Evolutionary conservation across 2,113 vertebrate genomes (phyloP).

Genomic region (Argyrosomus japonicus): DNA sequence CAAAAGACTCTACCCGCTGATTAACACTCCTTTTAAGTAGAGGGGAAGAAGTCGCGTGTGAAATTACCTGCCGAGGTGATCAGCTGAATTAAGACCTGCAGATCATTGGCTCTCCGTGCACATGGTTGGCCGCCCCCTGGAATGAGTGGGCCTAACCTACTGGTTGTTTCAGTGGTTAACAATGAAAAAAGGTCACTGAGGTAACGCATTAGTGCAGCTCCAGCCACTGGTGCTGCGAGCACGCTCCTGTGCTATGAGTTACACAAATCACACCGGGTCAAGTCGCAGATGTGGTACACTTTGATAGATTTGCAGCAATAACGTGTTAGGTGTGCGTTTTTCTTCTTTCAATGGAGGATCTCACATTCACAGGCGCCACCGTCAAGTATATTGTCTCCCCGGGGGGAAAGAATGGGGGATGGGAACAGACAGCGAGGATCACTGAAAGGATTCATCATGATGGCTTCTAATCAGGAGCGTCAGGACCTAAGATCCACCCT

Average conservation of each 20-base stretch:
- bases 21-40: conserved; percentile 31
- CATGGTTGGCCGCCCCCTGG: neutral
- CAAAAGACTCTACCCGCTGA: conserved; percentile 28
- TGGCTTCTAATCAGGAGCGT: conserved; percentile 33
- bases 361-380: neutral
- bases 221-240: conserved; percentile 1
- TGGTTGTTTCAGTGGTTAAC: conserved; percentile 26
- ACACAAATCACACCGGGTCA: neutral
- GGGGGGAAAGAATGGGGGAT: conserved; percentile 34
- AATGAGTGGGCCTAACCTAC: conserved; percentile 18
- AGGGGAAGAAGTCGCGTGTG: neutral
- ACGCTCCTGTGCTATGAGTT: neutral
- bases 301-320: neutral
- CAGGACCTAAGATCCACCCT: conserved; percentile 48
- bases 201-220: conserved; percentile 11
- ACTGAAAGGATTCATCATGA: conserved; percentile 45
- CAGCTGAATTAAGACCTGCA: conserved; percentile 3
- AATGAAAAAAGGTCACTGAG: conserved; percentile 28
- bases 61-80: conserved; percentile 49
- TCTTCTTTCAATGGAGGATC: neutral
- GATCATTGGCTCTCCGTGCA: neutral
- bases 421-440: conserved; percentile 55
- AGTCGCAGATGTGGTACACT: neutral
- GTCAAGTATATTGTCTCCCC: conserved; percentile 31
- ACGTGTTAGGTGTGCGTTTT: neutral